phyloP scores from a whole-genome alignment of 2,797 vertebrate species.

The Peromyscus aztecus region DNA sequence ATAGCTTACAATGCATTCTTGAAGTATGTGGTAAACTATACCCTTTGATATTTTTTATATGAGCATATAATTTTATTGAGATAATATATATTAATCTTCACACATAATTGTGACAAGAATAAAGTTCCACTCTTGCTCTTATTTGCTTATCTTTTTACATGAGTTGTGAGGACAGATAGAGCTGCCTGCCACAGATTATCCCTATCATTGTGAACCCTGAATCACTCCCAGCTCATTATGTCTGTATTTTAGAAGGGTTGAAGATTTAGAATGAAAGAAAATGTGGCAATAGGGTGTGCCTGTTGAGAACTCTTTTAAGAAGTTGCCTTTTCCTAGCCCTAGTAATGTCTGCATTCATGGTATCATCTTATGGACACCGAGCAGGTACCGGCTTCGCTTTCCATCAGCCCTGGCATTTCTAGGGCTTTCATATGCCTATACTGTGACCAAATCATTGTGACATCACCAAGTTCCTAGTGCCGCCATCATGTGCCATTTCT shows the following conservation, averaged over 20 bases:
- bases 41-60: conserved; percentile 47
- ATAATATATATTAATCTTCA: conserved; percentile 13
- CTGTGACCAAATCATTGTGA: conserved; percentile 63
- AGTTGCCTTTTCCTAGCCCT: conserved; percentile 35
- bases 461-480: conserved; percentile 55
- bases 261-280: conserved; percentile 1
- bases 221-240: neutral
- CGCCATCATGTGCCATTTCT: accelerated
- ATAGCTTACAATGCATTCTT: conserved; percentile 89
- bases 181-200: conserved; percentile 2
- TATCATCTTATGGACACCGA: conserved; percentile 41
- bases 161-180: neutral
- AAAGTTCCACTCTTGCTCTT: conserved; percentile 49
- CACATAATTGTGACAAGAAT: conserved; percentile 1
- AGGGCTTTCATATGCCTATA: neutral
- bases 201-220: neutral
- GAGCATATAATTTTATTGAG: conserved; percentile 37
- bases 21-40: conserved; percentile 61
- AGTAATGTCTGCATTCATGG: neutral
- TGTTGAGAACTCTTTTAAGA: neutral
- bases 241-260: conserved; percentile 30
- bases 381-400: conserved; percentile 26
- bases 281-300: neutral
- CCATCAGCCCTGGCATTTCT: conserved; percentile 39
- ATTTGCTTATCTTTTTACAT: neutral